These are phyloP conservation scores for Pseudopodoces humilis DNA, from an alignment of 2,113 vertebrate genomes.

Conservation along the genomic window DNA sequence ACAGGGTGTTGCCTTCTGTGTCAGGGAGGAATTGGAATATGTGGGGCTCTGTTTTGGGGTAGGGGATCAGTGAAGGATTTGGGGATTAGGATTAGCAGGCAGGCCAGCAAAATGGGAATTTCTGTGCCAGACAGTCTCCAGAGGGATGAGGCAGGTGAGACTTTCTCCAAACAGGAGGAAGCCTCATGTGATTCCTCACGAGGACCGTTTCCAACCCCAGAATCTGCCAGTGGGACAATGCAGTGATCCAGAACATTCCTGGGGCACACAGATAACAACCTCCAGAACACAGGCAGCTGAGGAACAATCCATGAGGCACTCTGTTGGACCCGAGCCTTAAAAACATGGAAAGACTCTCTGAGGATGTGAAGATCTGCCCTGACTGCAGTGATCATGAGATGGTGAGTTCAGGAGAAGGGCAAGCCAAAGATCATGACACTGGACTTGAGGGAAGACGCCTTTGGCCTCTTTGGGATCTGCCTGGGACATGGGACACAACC, in stretches of 20 bases:
- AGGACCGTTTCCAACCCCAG: rapidly evolving
- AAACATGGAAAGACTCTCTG: neutral
- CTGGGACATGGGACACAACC: neutral
- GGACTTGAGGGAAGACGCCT: neutral
- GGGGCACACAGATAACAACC: neutral
- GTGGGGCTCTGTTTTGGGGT: neutral
- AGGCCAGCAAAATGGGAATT: neutral
- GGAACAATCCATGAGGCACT: neutral
- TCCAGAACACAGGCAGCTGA: neutral
- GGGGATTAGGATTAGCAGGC: neutral
- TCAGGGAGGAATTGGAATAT: neutral
- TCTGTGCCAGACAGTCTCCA: neutral
- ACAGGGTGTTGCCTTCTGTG: neutral
- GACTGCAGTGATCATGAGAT: neutral
- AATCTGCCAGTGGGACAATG: neutral
- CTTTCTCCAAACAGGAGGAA: neutral
- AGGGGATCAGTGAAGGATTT: neutral
- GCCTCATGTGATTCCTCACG: neutral
- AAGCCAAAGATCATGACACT: neutral
- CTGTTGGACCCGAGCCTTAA: neutral
- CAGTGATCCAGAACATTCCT: neutral
- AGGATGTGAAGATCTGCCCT: neutral
- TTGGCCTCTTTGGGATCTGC: neutral
- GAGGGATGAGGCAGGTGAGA: neutral
- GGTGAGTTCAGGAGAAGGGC: neutral